phyloP scores from a whole-genome alignment of 1,140 invertebrate genomes.

The Drosophila parabipectinata region DNA sequence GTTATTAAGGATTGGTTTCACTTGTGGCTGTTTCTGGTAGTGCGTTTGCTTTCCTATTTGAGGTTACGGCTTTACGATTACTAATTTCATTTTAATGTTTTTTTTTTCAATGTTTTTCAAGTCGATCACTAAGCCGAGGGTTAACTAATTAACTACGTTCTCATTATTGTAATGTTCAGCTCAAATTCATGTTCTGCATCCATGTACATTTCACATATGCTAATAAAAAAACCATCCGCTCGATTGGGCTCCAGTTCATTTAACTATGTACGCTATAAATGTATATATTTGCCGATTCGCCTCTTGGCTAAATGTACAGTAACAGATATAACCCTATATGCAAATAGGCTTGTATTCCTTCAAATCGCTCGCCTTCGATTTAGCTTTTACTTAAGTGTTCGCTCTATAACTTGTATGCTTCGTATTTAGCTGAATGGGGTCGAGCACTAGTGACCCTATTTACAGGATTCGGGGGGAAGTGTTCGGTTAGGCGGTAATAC shows the following conservation, averaged over 20 bases:
- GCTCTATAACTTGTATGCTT: conserved; percentile 9
- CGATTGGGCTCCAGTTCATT: conserved; percentile 35
- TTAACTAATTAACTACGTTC: conserved; percentile 69
- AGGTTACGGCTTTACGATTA: conserved; percentile 17
- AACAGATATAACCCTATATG: conserved; percentile 53
- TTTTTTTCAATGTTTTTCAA: not conserved
- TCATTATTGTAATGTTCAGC: conserved; percentile 81
- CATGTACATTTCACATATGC: conserved; percentile 51
- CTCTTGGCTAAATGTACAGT: conserved; percentile 68
- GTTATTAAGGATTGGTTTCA: conserved; percentile 43
- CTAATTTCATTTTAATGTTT: conserved; percentile 20
- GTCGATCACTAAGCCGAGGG: conserved; percentile 49
- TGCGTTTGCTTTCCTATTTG: conserved; percentile 34
- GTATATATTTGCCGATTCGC: conserved; percentile 44
- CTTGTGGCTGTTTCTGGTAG: conserved; percentile 43
- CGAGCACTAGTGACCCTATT: conserved; percentile 41
- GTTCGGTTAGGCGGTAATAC: conserved; percentile 41
- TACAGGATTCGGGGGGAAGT: conserved; percentile 44
- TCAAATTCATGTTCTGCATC: conserved; percentile 57
- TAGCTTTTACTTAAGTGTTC: conserved; percentile 8
- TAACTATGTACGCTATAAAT: conserved; percentile 52
- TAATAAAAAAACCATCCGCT: conserved; percentile 50
- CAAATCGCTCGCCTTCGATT: conserved; percentile 1
- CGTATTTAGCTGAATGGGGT: conserved; percentile 23
- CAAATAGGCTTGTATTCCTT: conserved; percentile 14